A percentile compares a stretch with the other conserved stretches of the same genome.
Evolutionary conservation across 1,140 invertebrate species (phyloP).

Genomic region (Camponotus pennsylvanicus): DNA sequence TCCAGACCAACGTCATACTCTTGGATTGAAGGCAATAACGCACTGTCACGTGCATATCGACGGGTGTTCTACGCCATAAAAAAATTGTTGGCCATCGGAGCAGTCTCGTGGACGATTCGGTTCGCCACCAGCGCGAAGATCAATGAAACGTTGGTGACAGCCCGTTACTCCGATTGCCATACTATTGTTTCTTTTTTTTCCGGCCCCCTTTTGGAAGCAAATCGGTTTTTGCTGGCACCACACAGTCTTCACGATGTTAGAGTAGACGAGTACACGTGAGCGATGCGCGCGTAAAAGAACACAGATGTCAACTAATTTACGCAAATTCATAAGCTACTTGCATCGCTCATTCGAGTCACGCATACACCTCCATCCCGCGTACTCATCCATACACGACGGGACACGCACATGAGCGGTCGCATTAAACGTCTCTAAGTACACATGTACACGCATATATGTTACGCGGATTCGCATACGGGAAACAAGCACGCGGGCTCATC

Average conservation of each 20-base stretch:
- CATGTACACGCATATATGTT: slow-evolving; percentile 23
- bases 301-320: slow-evolving; percentile 38
- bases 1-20: slow-evolving; percentile 1
- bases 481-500: slow-evolving; percentile 31
- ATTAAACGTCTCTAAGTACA: slow-evolving; percentile 49
- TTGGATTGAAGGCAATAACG: slow-evolving; percentile 27
- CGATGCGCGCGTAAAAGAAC: slow-evolving; percentile 50
- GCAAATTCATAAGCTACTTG: slow-evolving; percentile 6
- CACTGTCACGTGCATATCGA: slow-evolving; percentile 4
- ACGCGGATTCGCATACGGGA: slow-evolving; percentile 30
- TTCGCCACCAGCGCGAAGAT: slow-evolving; percentile 11
- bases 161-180: slow-evolving; percentile 38
- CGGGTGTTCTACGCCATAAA: slow-evolving; percentile 24
- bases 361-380: slow-evolving; percentile 37
- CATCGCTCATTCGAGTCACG: slow-evolving; percentile 55
- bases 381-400: slow-evolving; percentile 25
- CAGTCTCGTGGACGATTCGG: neutral
- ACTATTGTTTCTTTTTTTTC: slow-evolving; percentile 19
- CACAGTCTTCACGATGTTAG: slow-evolving; percentile 47
- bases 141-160: slow-evolving; percentile 9
- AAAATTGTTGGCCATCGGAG: slow-evolving; percentile 38
- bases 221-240: slow-evolving; percentile 46
- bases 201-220: slow-evolving; percentile 15
- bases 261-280: slow-evolving; percentile 46
- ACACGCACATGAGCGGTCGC: slow-evolving; percentile 21